phyloP scores from a whole-genome alignment of 1,140 invertebrate genomes.

The Bombyx mandarina region DNA sequence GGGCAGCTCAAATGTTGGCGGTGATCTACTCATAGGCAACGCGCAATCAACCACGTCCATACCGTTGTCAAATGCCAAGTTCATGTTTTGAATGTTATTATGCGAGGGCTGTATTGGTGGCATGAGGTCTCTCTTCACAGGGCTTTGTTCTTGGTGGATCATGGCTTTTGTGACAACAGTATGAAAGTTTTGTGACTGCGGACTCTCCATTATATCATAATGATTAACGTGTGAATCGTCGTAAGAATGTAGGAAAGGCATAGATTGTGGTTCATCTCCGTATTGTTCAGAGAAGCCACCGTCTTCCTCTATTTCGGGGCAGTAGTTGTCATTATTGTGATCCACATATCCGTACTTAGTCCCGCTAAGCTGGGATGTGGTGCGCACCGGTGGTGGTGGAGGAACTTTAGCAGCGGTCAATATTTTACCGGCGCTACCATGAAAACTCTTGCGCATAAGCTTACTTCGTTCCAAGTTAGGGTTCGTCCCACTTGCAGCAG shows the following conservation, averaged over 20 bases:
- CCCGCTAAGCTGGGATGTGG: constrained; percentile 86
- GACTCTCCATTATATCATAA: constrained; percentile 48
- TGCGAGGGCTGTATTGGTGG: constrained; percentile 35
- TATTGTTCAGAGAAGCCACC: constrained; percentile 66
- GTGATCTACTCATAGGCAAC: constrained; percentile 43
- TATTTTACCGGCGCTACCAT: constrained; percentile 85
- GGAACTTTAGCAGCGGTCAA: constrained; percentile 87
- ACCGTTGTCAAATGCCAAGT: constrained; percentile 59
- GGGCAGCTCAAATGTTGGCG: constrained; percentile 75
- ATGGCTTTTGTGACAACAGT: constrained; percentile 84
- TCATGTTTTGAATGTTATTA: constrained; percentile 56
- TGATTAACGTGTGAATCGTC: constrained; percentile 51
- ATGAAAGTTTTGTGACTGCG: constrained; percentile 63
- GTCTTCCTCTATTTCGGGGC: constrained; percentile 60
- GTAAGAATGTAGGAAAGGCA: constrained; percentile 76
- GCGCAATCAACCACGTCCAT: constrained; percentile 75
- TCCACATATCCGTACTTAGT: constrained; percentile 74
- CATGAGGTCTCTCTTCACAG: constrained; percentile 69
- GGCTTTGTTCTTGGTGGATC: constrained; percentile 84
- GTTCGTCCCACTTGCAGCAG: constrained; percentile 74
- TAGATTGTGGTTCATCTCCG: constrained; percentile 75
- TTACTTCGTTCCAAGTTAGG: constrained; percentile 89
- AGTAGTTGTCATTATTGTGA: constrained; percentile 70
- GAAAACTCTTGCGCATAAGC: constrained; percentile 91
- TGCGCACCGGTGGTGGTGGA: constrained; percentile 87